A percentile compares a stretch with the other conserved stretches of the same genome.
Evolutionary conservation across 1,140 invertebrate species (phyloP).

Genomic region (Pseudobourletiella spinata): DNA sequence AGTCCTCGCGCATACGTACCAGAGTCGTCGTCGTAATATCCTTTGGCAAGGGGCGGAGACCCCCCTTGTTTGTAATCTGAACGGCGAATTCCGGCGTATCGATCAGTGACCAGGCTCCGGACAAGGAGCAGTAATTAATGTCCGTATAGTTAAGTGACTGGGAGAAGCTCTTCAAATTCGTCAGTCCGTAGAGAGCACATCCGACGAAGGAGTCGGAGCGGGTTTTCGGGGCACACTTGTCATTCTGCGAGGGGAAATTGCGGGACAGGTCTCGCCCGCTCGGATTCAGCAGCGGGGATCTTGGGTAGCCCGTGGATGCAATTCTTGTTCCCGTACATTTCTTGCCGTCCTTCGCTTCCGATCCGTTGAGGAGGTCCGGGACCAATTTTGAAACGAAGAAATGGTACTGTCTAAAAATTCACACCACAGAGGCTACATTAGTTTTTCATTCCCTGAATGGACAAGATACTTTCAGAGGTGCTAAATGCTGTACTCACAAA

Average conservation of each 20-base stretch:
- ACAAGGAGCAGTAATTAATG: slow-evolving; percentile 29
- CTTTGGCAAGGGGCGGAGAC: slow-evolving; percentile 30
- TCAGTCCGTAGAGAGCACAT: slow-evolving; percentile 32
- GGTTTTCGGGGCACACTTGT: slow-evolving; percentile 24
- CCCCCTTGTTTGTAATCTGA: slow-evolving; percentile 36
- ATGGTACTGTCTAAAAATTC: slow-evolving; percentile 29
- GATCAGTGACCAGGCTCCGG: slow-evolving; percentile 34
- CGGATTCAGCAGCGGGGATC: background rate
- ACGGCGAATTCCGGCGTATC: slow-evolving; percentile 32
- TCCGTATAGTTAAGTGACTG: slow-evolving; percentile 28
- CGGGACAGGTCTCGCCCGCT: background rate
- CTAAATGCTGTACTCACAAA: slow-evolving; percentile 23
- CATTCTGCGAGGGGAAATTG: background rate
- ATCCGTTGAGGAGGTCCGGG: slow-evolving; percentile 6
- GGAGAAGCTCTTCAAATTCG: slow-evolving; percentile 34
- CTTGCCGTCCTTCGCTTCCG: background rate
- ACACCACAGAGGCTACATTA: too few relatives aligned
- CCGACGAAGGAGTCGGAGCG: slow-evolving; percentile 17
- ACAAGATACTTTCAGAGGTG: too few relatives aligned
- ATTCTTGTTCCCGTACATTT: background rate
- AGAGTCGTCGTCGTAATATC: slow-evolving; percentile 34
- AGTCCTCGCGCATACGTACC: too few relatives aligned
- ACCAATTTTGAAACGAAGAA: slow-evolving; percentile 31
- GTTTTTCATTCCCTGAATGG: too few relatives aligned
- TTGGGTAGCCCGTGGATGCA: background rate